Percentiles rank a stretch among this genome's conserved stretches.
Conservation (phyloP, 2,797 vertebrate species). For the Clangula hyemalis region DNA sequence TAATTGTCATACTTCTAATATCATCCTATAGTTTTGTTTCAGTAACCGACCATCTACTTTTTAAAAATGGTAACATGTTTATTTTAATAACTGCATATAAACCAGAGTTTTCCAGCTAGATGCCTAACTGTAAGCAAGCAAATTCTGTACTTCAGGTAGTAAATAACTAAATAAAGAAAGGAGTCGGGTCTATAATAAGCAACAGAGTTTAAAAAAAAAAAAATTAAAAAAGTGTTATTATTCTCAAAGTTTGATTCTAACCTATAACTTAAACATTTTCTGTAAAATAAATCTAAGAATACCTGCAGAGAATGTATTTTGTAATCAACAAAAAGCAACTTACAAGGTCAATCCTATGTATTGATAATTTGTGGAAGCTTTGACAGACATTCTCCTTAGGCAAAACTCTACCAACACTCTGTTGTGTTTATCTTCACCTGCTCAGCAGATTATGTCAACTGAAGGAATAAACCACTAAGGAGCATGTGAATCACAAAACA, state of each 20-base stretch:
- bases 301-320: neutral
- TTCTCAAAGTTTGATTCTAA: neutral
- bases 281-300: neutral
- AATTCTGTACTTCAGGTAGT: neutral
- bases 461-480: neutral
- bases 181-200: neutral
- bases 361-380: neutral
- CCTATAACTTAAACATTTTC: neutral
- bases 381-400: neutral
- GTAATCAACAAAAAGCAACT: neutral
- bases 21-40: slow-evolving; percentile 5
- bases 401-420: neutral
- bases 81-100: neutral
- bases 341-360: neutral
- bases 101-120: neutral
- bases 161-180: neutral
- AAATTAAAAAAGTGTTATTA: neutral
- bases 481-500: neutral
- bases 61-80: neutral
- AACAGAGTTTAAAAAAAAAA: neutral
- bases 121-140: neutral
- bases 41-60: neutral
- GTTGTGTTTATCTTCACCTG: neutral
- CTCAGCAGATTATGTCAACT: neutral
- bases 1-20: neutral